Percentiles rank a stretch among this genome's conserved stretches.
phyloP scores from a whole-genome alignment of 2,888 invertebrate genomes.

The Pachliopta kotzebuea region DNA sequence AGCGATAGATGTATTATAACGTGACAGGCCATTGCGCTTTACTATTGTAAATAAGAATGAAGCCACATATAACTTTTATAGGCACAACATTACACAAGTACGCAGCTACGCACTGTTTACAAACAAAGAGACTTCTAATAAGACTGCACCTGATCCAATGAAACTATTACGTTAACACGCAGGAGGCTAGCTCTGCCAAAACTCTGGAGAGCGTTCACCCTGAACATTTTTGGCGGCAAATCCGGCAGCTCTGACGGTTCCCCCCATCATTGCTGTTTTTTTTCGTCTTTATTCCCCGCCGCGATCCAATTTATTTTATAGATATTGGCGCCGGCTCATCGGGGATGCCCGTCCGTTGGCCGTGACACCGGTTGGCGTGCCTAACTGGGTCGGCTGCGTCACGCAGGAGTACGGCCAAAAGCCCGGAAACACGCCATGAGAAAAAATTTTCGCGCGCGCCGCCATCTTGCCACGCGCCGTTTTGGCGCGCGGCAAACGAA shows the following conservation, averaged over 20 bases:
- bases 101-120: slow-evolving; percentile 36
- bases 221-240: slow-evolving; percentile 72
- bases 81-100: too few species aligned
- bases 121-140: slow-evolving; percentile 44
- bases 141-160: slow-evolving; percentile 62
- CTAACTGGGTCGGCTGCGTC: slow-evolving; percentile 77
- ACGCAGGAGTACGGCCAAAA: slow-evolving; percentile 75
- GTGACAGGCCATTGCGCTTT: too few species aligned
- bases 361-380: slow-evolving; percentile 76
- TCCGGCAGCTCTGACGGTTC: slow-evolving; percentile 60
- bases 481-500: slow-evolving; percentile 54
- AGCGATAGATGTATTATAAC: too few species aligned
- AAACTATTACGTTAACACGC: slow-evolving; percentile 74
- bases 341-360: slow-evolving; percentile 78
- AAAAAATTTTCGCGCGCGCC: slow-evolving; percentile 50
- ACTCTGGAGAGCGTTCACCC: slow-evolving; percentile 77
- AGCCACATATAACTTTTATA: too few species aligned
- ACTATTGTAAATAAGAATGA: too few species aligned
- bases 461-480: slow-evolving; percentile 69
- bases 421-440: slow-evolving; percentile 70
- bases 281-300: slow-evolving; percentile 63
- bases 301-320: slow-evolving; percentile 78
- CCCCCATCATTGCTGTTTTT: slow-evolving; percentile 69
- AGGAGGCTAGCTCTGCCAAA: slow-evolving; percentile 67
- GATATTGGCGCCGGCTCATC: slow-evolving; percentile 79